Evolutionary conservation across 2,113 vertebrate genomes (phyloP).

Genomic region (Marmota monax): DNA sequence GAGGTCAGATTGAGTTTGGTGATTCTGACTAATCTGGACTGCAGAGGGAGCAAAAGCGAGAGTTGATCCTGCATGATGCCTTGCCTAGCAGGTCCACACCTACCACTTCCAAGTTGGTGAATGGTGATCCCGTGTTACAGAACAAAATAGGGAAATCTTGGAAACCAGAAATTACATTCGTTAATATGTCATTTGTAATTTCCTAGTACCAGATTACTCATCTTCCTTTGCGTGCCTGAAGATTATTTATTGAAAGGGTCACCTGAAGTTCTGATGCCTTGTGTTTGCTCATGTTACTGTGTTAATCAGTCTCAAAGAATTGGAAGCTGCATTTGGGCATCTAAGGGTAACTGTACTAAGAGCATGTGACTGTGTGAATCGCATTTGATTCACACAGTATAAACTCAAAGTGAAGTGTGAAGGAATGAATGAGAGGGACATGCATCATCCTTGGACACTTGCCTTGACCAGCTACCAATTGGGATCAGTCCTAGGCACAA

Average conservation of each 20-base stretch:
- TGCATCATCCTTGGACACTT: neutral
- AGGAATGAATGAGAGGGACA: neutral
- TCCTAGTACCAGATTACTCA: neutral
- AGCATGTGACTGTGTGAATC: neutral
- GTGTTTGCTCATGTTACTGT: neutral
- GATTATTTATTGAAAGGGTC: conserved; percentile 4
- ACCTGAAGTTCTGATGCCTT: neutral
- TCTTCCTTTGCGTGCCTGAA: conserved; percentile 45
- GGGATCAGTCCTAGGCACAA: neutral
- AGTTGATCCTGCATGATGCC: neutral
- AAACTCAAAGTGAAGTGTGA: neutral
- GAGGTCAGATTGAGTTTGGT: conserved; percentile 78
- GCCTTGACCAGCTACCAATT: neutral
- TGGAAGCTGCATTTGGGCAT: neutral
- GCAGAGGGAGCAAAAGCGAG: neutral
- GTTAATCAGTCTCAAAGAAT: neutral
- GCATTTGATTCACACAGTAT: neutral
- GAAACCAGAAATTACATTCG: conserved; percentile 41
- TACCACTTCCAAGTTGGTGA: neutral
- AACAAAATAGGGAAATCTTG: conserved; percentile 20
- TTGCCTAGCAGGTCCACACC: neutral
- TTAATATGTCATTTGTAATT: conserved; percentile 27
- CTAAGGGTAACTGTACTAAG: neutral
- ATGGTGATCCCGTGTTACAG: neutral
- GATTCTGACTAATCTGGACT: neutral